Percentiles rank a stretch among this genome's conserved stretches.
Conservation (phyloP, 2,113 vertebrate species). For the Odobenus rosmarus region DNA sequence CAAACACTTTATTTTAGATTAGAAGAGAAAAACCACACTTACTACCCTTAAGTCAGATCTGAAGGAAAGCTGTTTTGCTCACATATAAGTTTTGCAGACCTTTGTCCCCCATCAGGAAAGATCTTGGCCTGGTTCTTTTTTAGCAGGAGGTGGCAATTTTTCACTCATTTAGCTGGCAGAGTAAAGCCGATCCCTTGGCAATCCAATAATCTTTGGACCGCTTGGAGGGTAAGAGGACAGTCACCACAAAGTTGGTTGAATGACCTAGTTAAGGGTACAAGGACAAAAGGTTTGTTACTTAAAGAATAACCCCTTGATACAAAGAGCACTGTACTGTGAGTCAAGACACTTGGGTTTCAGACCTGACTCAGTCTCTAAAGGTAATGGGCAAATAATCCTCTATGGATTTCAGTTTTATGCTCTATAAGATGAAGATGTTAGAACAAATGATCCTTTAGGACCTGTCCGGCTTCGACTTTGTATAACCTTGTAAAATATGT, state of each 20-base stretch:
- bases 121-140: neutral
- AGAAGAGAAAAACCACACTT: neutral
- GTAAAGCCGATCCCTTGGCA: constrained; percentile 87
- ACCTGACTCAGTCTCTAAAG: neutral
- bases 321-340: neutral
- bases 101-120: neutral
- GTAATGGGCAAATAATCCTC: neutral
- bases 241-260: constrained; percentile 91
- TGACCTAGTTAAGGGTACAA: constrained; percentile 80
- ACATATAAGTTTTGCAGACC: neutral
- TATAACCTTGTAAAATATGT: neutral
- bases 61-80: neutral
- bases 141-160: neutral
- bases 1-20: constrained; percentile 66
- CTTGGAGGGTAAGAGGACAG: constrained; percentile 86
- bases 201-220: constrained; percentile 88
- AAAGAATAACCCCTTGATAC: neutral
- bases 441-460: neutral
- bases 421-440: neutral
- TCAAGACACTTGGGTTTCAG: neutral
- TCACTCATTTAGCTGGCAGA: constrained; percentile 89
- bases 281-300: neutral
- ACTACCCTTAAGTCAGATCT: neutral
- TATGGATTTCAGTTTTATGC: neutral
- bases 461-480: neutral